Evolutionary conservation across 2,797 vertebrate species (phyloP), one percentile per base, ranked within the genome.

Genomic region (Thunnus albacares): DNA sequence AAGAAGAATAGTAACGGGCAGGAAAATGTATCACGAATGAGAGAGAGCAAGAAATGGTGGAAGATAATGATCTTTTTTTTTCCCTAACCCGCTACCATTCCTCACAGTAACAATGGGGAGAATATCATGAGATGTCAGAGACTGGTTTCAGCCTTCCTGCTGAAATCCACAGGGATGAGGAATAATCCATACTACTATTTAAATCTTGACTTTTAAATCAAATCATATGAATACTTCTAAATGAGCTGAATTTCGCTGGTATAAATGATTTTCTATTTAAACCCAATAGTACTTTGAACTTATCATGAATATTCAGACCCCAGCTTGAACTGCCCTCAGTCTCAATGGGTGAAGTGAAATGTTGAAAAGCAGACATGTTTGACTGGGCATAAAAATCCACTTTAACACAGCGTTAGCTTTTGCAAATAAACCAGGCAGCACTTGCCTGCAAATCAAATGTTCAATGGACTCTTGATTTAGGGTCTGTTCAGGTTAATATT

Each of bases 341-440:
- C 74, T 82, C 53, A 75, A 63, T 30, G 64, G 52, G 60, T 70
- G 80, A 79, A 75, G 58, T 62, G 61, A 81, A 79, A 84, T 61
- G 72, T 51, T 79, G 52, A 80, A 86, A 81, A 85, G 67, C 76
- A 77, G 71, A 84, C 59, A 68, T 75, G 75, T 88, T 79, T 83
- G 64, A 86, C 72, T 60, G 75, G 77, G 79, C 79, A 79, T 73
- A 85, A 81, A 85, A 91, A 89, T 83, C 79, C 71, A 86, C 80
- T 91, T 91, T 78, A 87, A 85, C 88, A 90, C 82, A 90, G 75
- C 52, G 45, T 85, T 83, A 71, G 69, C 62, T 87, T 82, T 76
- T 52, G 33, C 79, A 86, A 88, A 87, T 80, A 88, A 78, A 74
- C 65, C 71, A 47, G 55, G 17, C 69, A 62, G 68, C 45, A 28